A percentile compares a stretch with the other conserved stretches of the same genome.
Conservation (phyloP, 2,113 vertebrate genomes). For the Seriola dumerili region DNA sequence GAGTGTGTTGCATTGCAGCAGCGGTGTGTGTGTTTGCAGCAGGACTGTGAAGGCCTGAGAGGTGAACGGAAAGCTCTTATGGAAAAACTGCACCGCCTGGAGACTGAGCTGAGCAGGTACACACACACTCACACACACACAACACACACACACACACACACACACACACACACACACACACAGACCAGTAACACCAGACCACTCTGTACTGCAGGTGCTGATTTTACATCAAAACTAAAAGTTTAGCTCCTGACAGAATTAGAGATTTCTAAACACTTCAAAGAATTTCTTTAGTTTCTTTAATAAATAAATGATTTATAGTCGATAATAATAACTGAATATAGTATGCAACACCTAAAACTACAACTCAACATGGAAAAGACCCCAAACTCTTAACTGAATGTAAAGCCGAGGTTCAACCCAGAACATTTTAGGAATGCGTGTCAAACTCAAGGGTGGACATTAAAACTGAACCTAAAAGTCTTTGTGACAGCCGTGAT, state of each 20-base stretch:
- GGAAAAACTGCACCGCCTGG: slow-evolving; percentile 89
- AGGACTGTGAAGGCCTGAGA: slow-evolving; percentile 89
- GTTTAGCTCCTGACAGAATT: no score
- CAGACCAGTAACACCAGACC: not conserved
- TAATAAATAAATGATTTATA: no score
- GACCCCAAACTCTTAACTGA: not conserved
- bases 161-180: not conserved
- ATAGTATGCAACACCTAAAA: not conserved
- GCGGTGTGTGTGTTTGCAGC: slow-evolving; percentile 89
- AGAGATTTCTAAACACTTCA: not conserved
- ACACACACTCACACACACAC: slow-evolving; percentile 20
- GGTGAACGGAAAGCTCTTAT: slow-evolving; percentile 87
- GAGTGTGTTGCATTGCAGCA: slow-evolving; percentile 91
- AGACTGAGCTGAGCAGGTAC: slow-evolving; percentile 93
- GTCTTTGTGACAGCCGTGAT: slow-evolving; percentile 22
- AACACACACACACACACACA: slow-evolving; percentile 32
- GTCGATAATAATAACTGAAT: not conserved
- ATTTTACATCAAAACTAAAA: no score
- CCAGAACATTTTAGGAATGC: not conserved
- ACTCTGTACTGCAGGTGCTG: no score
- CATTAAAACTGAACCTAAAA: not conserved
- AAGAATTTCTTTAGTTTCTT: not conserved
- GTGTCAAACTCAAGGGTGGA: not conserved
- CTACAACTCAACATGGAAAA: not conserved
- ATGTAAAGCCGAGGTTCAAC: not conserved